These are phyloP conservation scores for Digitonthophagus gazella DNA, from an alignment of 2,888 invertebrate genomes.

Conservation along the genomic window DNA sequence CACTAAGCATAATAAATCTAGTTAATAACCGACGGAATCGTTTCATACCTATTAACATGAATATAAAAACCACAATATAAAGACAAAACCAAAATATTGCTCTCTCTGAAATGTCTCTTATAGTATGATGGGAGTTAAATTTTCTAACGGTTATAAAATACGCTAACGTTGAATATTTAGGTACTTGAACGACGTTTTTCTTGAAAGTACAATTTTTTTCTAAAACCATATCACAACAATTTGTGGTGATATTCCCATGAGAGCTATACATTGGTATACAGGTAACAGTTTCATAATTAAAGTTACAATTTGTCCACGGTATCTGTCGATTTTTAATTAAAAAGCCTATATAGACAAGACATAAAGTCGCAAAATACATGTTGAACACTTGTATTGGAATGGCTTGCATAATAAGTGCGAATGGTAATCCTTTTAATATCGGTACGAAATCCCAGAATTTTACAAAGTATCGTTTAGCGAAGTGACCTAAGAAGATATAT, in stretches of 20 bases:
- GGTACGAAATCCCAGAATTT: constrained; percentile 21
- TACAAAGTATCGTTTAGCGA: constrained; percentile 13
- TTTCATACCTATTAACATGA: neutral
- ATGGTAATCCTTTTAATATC: constrained; percentile 17
- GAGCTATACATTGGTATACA: neutral
- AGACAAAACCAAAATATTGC: neutral
- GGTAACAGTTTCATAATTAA: neutral
- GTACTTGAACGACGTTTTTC: neutral
- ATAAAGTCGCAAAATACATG: constrained; percentile 10
- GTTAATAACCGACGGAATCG: neutral
- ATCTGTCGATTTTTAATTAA: neutral
- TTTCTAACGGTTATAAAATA: too few species aligned
- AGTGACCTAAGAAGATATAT: constrained; percentile 18
- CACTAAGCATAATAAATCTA: neutral
- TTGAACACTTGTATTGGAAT: constrained; percentile 5
- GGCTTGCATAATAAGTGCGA: neutral
- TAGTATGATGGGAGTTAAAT: too few species aligned
- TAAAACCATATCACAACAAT: neutral
- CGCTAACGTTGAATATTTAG: neutral
- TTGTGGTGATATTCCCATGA: neutral
- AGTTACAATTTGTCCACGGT: neutral
- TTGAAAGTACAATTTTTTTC: neutral
- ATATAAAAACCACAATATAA: neutral
- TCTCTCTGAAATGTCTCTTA: neutral
- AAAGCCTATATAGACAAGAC: neutral